Evolutionary conservation across 2,888 invertebrate species (phyloP).

Genomic region (Euclidia mi): DNA sequence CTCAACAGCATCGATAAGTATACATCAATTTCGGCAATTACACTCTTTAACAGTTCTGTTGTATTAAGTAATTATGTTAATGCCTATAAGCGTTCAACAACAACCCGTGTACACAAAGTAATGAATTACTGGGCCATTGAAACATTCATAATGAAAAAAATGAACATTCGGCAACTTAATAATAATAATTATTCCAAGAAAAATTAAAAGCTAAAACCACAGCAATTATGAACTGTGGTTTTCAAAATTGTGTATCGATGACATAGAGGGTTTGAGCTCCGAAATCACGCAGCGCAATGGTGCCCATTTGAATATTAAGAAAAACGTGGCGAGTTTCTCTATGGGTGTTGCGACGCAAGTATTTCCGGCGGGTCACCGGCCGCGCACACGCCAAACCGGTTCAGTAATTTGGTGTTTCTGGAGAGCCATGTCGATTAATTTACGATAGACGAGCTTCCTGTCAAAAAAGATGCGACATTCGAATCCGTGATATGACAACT

Average conservation of each 20-base stretch:
- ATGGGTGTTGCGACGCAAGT: conserved; percentile 64
- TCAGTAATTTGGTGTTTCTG: conserved; percentile 73
- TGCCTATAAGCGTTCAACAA: background rate
- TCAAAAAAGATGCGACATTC: conserved; percentile 71
- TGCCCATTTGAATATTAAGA: conserved; percentile 61
- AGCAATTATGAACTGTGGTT: too few relatives aligned
- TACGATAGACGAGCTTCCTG: conserved; percentile 82
- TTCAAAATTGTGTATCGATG: conserved; percentile 13
- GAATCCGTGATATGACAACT: conserved; percentile 67
- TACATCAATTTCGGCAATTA: conserved; percentile 13
- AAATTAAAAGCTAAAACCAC: too few relatives aligned
- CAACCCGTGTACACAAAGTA: too few relatives aligned
- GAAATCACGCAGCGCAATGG: conserved; percentile 47
- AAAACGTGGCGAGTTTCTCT: conserved; percentile 64
- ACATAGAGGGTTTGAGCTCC: conserved; percentile 25
- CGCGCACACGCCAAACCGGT: conserved; percentile 87
- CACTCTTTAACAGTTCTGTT: conserved; percentile 7
- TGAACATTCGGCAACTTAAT: too few relatives aligned
- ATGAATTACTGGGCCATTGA: background rate
- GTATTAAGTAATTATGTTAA: conserved; percentile 11
- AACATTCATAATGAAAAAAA: background rate
- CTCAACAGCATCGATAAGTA: conserved; percentile 8
- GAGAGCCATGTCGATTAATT: conserved; percentile 78
- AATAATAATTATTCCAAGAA: too few relatives aligned
- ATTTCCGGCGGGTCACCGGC: conserved; percentile 69